A percentile compares a stretch with the other conserved stretches of the same genome.
These are phyloP conservation scores for Pseudomyrmex cubaensis DNA, from an alignment of 1,140 invertebrate genomes.

Conservation along the genomic window DNA sequence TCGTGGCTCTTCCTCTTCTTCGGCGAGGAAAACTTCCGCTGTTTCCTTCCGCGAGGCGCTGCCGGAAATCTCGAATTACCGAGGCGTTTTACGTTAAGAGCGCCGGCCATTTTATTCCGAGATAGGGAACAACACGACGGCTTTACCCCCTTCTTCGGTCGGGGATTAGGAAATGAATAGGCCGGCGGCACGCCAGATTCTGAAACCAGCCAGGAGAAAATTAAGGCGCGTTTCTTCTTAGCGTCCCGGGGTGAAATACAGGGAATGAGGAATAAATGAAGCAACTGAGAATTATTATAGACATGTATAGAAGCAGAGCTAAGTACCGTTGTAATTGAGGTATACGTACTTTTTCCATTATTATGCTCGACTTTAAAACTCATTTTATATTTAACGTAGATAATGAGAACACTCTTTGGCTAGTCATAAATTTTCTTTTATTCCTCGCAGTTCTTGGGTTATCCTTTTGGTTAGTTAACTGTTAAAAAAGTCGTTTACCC, in stretches of 20 bases:
- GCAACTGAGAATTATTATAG: constrained; percentile 14
- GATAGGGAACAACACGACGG: constrained; percentile 13
- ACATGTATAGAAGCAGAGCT: no score
- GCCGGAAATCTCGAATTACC: constrained; percentile 57
- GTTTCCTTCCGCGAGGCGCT: constrained; percentile 5
- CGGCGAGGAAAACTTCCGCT: constrained; percentile 36
- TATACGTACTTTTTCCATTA: no score
- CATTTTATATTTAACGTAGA: no score
- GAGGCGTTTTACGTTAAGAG: constrained; percentile 43
- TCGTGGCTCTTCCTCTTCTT: constrained; percentile 17
- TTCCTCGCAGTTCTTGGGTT: no score
- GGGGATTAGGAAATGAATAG: constrained; percentile 50
- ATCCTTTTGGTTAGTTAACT: no score
- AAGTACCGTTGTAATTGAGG: no score
- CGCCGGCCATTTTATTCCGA: constrained; percentile 41
- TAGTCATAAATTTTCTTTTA: no score
- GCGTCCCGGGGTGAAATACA: background rate
- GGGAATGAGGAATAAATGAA: constrained; percentile 8
- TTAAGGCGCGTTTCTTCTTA: constrained; percentile 19
- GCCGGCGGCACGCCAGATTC: constrained; percentile 12
- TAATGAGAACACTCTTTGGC: no score
- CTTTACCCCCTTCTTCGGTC: constrained; percentile 25
- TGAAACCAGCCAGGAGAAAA: constrained; percentile 26
- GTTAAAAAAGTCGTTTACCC: no score
- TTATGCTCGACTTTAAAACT: no score